A percentile compares a stretch with the other conserved stretches of the same genome.
Evolutionary conservation across 1,140 invertebrate genomes (phyloP).

Genomic region (Halesus radiatus): DNA sequence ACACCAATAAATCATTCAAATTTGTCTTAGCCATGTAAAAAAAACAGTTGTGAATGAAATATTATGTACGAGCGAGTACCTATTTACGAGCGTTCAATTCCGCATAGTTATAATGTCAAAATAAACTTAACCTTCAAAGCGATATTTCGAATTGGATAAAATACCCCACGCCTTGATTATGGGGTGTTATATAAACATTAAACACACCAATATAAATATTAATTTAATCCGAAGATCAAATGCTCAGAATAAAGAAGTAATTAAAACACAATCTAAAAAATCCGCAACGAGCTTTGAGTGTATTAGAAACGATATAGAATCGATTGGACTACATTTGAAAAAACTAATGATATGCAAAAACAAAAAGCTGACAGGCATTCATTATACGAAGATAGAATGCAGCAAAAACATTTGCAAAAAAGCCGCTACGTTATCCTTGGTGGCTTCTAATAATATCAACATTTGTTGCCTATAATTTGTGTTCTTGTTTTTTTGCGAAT

Average conservation of each 20-base stretch:
- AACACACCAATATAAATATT: no score
- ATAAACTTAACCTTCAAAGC: no score
- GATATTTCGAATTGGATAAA: no score
- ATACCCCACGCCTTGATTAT: no score
- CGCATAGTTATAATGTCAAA: no score
- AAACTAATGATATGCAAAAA: conserved; percentile 24
- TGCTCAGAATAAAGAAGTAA: not conserved
- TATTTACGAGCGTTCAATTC: no score
- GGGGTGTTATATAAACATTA: no score
- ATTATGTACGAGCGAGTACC: no score
- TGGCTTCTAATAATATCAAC: conserved; percentile 5
- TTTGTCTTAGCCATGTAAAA: no score
- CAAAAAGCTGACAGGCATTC: not conserved
- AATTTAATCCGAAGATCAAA: no score
- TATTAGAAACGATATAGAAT: not conserved
- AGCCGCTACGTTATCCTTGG: conserved; percentile 20
- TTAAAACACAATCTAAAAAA: not conserved
- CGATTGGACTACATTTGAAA: not conserved
- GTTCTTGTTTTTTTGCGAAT: conserved; percentile 2
- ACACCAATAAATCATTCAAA: no score
- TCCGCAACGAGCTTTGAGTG: not conserved
- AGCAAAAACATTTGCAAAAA: conserved; percentile 9
- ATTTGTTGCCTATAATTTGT: conserved; percentile 7
- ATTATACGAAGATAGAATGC: conserved; percentile 12
- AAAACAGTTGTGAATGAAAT: no score